A percentile compares a stretch with the other conserved stretches of the same genome.
Evolutionary conservation across 2,113 vertebrate genomes (phyloP).

Genomic region (Thalassarche chlororhynchos): DNA sequence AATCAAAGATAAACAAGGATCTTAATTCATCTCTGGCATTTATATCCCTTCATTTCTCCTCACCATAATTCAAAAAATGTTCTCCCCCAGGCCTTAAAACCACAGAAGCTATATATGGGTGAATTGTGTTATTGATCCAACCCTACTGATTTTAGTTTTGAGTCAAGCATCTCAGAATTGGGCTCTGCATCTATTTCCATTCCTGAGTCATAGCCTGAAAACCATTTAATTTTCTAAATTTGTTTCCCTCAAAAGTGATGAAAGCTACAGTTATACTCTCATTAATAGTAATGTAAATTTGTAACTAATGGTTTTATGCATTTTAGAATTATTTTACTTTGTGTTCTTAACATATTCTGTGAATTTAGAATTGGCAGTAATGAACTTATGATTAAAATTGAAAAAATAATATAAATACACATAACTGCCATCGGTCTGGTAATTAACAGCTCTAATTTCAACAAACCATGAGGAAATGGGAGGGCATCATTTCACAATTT

Average conservation of each 20-base stretch:
- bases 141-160: background rate
- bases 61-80: background rate
- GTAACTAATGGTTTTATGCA: background rate
- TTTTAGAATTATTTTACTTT: background rate
- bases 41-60: background rate
- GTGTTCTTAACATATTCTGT: background rate
- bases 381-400: background rate
- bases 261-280: background rate
- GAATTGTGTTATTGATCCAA: background rate
- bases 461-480: background rate
- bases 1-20: background rate
- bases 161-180: background rate
- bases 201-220: background rate
- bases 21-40: background rate
- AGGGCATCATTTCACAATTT: background rate
- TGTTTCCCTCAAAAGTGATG: background rate
- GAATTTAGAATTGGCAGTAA: background rate
- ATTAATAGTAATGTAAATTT: background rate
- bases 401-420: background rate
- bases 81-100: background rate
- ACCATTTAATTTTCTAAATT: background rate
- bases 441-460: background rate
- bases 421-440: background rate
- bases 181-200: background rate
- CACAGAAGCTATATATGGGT: background rate